A percentile compares a stretch with the other conserved stretches of the same genome.
These are phyloP conservation scores for Regulus satrapa DNA, from an alignment of 2,113 vertebrate species.

Conservation along the genomic window DNA sequence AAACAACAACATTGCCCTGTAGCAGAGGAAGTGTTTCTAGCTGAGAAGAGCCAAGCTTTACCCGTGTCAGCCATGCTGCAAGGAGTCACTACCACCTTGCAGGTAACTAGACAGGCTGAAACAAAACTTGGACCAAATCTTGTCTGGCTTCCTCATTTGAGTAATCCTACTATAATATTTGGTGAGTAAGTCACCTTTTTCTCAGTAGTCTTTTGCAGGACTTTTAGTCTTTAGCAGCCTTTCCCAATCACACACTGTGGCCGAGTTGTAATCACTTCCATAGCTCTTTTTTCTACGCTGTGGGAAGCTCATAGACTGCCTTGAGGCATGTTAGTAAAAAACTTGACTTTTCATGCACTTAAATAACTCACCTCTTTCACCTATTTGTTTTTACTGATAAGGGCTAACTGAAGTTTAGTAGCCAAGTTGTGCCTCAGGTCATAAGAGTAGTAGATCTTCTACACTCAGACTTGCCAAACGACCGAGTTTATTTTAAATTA, in stretches of 20 bases:
- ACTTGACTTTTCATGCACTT: background rate
- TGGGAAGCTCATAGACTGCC: background rate
- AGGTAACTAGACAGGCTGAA: background rate
- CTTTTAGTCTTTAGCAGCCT: background rate
- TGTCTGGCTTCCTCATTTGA: background rate
- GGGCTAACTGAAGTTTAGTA: background rate
- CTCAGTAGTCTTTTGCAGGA: background rate
- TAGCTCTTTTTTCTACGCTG: background rate
- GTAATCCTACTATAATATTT: background rate
- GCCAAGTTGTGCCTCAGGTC: background rate
- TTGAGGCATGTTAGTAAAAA: background rate
- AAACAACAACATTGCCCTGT: background rate
- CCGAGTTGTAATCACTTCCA: background rate
- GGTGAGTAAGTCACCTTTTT: background rate
- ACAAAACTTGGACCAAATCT: background rate
- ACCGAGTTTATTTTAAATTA: background rate
- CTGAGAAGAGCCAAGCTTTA: background rate
- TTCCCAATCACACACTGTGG: background rate
- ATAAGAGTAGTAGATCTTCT: background rate
- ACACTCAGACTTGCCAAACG: background rate
- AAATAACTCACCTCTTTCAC: background rate
- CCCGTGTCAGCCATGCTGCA: background rate
- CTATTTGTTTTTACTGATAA: background rate
- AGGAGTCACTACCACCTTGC: fast-evolving
- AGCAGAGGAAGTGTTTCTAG: background rate